Percentiles rank a stretch among this genome's conserved stretches.
Conservation (phyloP, 2,797 vertebrate species). For the Notoglanidium macrostoma region DNA sequence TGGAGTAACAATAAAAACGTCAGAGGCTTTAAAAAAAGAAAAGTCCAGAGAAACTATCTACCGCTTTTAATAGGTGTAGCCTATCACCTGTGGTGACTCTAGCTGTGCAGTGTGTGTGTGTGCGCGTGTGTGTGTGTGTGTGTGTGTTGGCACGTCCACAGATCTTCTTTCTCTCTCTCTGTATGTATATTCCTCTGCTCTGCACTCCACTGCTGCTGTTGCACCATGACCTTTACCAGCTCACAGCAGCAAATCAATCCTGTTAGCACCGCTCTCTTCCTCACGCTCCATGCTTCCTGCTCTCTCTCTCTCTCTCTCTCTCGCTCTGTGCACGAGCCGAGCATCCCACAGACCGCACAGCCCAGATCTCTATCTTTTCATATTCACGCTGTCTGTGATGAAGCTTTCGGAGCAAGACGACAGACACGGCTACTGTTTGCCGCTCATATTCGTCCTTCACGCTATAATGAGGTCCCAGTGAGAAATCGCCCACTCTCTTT, state of each 20-base stretch:
- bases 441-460: conserved; percentile 43
- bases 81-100: conserved; percentile 46
- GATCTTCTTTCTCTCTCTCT: conserved; percentile 63
- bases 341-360: conserved; percentile 16
- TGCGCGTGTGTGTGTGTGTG: conserved; percentile 45
- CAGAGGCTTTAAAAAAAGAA: conserved; percentile 12
- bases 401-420: conserved; percentile 31
- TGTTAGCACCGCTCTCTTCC: conserved; percentile 68
- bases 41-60: conserved; percentile 35
- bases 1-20: not conserved
- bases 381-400: conserved; percentile 28
- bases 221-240: conserved; percentile 72
- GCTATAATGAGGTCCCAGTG: conserved; percentile 50
- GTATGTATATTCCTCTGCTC: conserved; percentile 65
- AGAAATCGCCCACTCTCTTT: conserved; percentile 42
- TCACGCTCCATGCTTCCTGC: conserved; percentile 62
- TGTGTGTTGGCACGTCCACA: conserved; percentile 52
- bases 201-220: conserved; percentile 64
- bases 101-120: conserved; percentile 44
- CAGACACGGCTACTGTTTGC: conserved; percentile 34
- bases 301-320: conserved; percentile 55
- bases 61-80: conserved; percentile 41
- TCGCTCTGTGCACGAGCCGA: conserved; percentile 42
- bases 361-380: conserved; percentile 32
- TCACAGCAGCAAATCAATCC: conserved; percentile 79